Evolutionary conservation across 2,797 vertebrate species (phyloP), one percentile per base, ranked within the genome.

Genomic region (Phylloscopus collybita): DNA sequence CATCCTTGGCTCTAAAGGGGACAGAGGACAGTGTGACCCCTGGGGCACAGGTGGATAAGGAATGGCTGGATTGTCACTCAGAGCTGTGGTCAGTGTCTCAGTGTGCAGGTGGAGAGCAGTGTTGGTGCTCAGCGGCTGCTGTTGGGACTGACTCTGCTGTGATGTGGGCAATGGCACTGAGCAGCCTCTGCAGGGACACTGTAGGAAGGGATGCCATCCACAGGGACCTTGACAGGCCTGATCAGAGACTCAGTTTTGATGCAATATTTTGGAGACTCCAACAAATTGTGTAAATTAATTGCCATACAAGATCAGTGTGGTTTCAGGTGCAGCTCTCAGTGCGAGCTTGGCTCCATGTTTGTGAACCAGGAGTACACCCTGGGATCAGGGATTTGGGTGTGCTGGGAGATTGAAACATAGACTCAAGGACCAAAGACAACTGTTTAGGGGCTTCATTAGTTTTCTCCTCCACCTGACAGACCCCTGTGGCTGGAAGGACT

Each of bases 1-100:
- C 4, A 16, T 4, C 50, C 42, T 29, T 13, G 22, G 0, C 57
- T 14, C 44, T 1, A 0, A 20, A 7, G 1, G 4, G 44, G 18
- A 12, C 10, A 5, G 60, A 6, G 18, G 17, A 2, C 45, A 25
- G 2, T 14, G 8, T 59, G 76, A 5, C 13, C 9, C 7, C 5
- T 4, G 42, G 34, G 50, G 16, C 11, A 32, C 49, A 17, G 5
- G 45, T 2, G 23, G 29, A 1, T 3, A 1, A 14, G 32, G 32
- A 4, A 1, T 7, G 50, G 29, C 29, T 51, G 44, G 19, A 5
- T 10, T 32, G 36, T 5, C 30, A 22, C 50, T 18, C 50, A 20
- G 71, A 27, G 40, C 17, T 56, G 22, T 9, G 40, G 13, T 4
- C 47, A 14, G 5, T 4, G 40, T 10, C 40, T 21, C 47, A 10